Percentiles rank a stretch among this genome's conserved stretches.
Evolutionary conservation across 2,888 invertebrate species (phyloP).

Genomic region (Eupithecia insigniata): DNA sequence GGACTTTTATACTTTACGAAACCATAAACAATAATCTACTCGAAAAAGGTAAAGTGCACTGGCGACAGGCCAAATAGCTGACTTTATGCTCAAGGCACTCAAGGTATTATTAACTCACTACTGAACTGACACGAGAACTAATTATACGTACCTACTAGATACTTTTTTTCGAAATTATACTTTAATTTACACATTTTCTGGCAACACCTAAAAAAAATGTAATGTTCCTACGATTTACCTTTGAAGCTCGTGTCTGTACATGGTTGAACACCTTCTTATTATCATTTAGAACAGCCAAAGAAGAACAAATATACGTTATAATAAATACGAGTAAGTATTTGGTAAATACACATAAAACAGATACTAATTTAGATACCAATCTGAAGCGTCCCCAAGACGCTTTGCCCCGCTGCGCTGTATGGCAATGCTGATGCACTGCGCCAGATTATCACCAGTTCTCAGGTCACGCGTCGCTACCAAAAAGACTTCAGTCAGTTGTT

Average conservation of each 20-base stretch:
- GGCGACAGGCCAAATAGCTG: conserved; percentile 25
- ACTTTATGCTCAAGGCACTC: background rate
- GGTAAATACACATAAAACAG: no score
- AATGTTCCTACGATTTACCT: background rate
- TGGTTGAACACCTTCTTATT: background rate
- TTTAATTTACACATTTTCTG: background rate
- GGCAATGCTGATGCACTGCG: background rate
- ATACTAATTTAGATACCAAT: no score
- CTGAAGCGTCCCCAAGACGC: no score
- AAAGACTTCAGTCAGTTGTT: background rate
- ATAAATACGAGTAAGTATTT: no score
- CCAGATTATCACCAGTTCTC: background rate
- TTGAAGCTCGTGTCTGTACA: background rate
- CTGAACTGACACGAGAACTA: background rate
- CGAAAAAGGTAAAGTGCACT: conserved; percentile 12
- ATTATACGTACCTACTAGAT: background rate
- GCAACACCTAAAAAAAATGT: background rate
- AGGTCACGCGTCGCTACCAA: background rate
- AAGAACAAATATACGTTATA: background rate
- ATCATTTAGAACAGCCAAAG: background rate
- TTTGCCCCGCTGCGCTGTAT: background rate
- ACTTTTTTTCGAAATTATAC: background rate
- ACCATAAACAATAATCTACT: conserved; percentile 26
- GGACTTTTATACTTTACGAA: background rate
- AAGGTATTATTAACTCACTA: background rate